A percentile compares a stretch with the other conserved stretches of the same genome.
phyloP scores from a whole-genome alignment of 1,140 invertebrate species.

The Tetragonula clypearis region DNA sequence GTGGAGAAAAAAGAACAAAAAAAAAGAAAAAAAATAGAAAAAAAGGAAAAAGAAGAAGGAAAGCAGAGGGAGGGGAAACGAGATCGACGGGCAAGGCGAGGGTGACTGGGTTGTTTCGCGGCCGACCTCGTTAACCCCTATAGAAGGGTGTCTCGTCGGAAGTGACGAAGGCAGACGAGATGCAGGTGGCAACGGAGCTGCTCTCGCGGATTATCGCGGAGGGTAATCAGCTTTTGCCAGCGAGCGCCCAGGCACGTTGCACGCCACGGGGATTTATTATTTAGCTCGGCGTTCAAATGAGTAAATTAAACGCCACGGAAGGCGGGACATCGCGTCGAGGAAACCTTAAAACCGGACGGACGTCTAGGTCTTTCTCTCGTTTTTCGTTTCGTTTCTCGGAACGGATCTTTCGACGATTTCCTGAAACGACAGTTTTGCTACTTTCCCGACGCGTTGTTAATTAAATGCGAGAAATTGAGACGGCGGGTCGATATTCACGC shows the following conservation, averaged over 20 bases:
- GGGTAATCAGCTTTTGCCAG: constrained; percentile 68
- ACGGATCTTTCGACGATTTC: not conserved
- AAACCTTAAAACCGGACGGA: not conserved
- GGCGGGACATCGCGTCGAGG: too few species aligned
- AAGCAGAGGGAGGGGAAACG: not conserved
- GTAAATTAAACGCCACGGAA: constrained; percentile 40
- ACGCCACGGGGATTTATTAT: constrained; percentile 35
- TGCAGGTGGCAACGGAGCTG: constrained; percentile 44
- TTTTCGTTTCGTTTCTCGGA: not conserved
- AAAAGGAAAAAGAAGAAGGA: constrained; percentile 3
- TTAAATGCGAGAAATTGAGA: too few species aligned
- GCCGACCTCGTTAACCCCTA: constrained; percentile 67
- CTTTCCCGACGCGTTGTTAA: not conserved
- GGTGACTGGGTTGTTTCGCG: constrained; percentile 64
- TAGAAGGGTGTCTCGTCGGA: constrained; percentile 48
- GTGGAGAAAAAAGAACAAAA: constrained; percentile 6
- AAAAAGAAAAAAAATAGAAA: constrained; percentile 1
- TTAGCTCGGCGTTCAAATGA: constrained; percentile 14
- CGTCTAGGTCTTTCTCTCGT: not conserved
- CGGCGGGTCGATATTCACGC: too few species aligned
- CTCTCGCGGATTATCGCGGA: constrained; percentile 59
- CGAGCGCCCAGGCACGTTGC: constrained; percentile 26
- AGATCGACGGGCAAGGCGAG: constrained; percentile 26
- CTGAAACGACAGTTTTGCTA: not conserved
- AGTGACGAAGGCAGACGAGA: constrained; percentile 51